Evolutionary conservation across 2,797 vertebrate species (phyloP), one percentile per base, ranked within the genome.

Genomic region (Enteromius anoplus): DNA sequence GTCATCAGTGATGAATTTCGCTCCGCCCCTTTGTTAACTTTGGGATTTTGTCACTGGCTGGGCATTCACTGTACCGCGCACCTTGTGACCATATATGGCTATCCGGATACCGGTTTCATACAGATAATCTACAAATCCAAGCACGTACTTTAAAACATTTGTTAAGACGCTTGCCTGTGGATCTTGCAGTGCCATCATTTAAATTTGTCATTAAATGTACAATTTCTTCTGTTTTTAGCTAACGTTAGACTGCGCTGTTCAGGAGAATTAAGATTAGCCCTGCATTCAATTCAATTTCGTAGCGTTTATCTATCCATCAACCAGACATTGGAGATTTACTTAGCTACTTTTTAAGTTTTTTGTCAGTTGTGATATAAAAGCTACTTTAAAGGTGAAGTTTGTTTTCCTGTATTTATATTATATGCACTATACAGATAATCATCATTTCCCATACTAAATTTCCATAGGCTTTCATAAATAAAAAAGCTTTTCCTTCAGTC

Each of bases 71-170:
- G 42, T 3, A 55, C 19, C 23, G 15, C 45, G 14, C 58, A 14
- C 19, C 21, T 55, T 21, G 1, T 84, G 42, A 42, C 88, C 88
- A 87, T 71, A 86, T 88, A 86, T 86, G 86, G 87, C 32, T 32
- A 80, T 91, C 88, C 86, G 87, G 79, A 26, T 37, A 47, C 14
- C 64, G n/a, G 37, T 42, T 65, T 6, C 0, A 10, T 37, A 0
- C 34, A 45, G 21, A 15, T 64, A 9, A 14, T 49, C 2, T 5
- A 53, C 49, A 47, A 84, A 26, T 26, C 3, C 8, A 79, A 32
- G 45, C 34, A 53, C 3, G 55, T 64, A 4, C 8, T 26, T 17
- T 5, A 34, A 6, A 55, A 64, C 2, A 8, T 26, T 15, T 40
- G n/a, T 19, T 3, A 4, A 42, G 11, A 17, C 14, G 26, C 9